Evolutionary conservation across 2,888 invertebrate species (phyloP), one percentile per base, ranked within the genome.

Genomic region (Cistogaster globosa): DNA sequence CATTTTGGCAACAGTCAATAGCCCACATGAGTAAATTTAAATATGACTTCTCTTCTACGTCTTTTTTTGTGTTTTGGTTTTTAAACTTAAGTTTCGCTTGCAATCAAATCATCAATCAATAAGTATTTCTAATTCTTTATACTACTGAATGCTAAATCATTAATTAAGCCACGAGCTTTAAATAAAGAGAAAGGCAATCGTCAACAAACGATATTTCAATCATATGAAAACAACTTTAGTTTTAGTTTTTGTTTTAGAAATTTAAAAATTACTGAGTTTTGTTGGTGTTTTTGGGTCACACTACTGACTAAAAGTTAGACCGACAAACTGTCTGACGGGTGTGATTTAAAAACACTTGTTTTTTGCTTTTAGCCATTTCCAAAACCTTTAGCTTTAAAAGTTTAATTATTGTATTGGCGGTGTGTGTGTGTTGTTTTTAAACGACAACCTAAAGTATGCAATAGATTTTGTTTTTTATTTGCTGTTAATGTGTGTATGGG

Each of bases 1-100:
- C 85, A 82, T 67, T 82, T 79, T 85, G 85, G 85, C 85, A 85
- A 75, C 82, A 67, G 82, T 42, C 65, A 74, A 57, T 79, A 67
- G 65, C 78, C 32, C 60, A 85, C 85, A 58, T 42, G 32, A 57
- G 6, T 53, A 11, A 75, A 76, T 71, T 80, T 71, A 32, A 74
- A 74, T 83, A 72, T 72, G 26, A 4, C 11, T 71, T 71, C 1
- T 57, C 32, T 60, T 60, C 68, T 14, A 38, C 45, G 22, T 60
- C 12, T 65, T 67, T 38, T 20, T 26, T 26, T n/a, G n/a, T n/a
- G n/a, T n/a, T n/a, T n/a, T n/a, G n/a, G n/a, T n/a, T n/a, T n/a
- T 67, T 51, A 55, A n/a, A 26, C 42, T 58, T 57, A 68, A 18
- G 18, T 45, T 45, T 48, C 42, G n/a, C 72, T 76, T 38, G 51